Conservation (phyloP, 2,797 vertebrate species). For the Danio aesculapii region DNA sequence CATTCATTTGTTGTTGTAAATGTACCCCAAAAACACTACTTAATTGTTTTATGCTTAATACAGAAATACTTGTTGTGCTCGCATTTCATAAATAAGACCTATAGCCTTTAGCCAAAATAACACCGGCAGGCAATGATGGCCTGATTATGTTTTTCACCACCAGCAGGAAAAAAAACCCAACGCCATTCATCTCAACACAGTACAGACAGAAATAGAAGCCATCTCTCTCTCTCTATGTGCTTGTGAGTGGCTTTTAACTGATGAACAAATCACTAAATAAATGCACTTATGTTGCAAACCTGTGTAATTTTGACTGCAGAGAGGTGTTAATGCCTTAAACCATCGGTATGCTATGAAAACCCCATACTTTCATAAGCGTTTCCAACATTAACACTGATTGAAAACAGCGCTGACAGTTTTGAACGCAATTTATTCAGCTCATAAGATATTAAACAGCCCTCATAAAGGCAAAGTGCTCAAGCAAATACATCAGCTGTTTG, state of each 20-base stretch:
- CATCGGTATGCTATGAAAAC: neutral
- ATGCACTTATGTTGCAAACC: neutral
- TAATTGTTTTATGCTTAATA: neutral
- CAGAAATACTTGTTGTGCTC: neutral
- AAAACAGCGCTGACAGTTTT: constrained; percentile 7
- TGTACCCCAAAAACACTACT: neutral
- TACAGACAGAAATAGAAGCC: constrained; percentile 34
- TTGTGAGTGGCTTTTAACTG: constrained; percentile 22
- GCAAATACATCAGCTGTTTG: constrained; percentile 35
- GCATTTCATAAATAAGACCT: neutral
- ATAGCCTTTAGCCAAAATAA: constrained; percentile 1
- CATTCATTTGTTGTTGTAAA: neutral
- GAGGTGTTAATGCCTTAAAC: neutral
- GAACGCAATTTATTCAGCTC: constrained; percentile 22
- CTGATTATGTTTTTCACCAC: constrained; percentile 6
- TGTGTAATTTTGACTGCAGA: neutral
- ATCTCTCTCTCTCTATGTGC: neutral
- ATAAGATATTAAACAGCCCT: constrained; percentile 35
- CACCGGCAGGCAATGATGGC: neutral
- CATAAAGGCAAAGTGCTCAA: constrained; percentile 9
- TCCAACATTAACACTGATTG: neutral
- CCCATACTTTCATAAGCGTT: neutral
- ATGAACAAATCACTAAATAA: constrained; percentile 1
- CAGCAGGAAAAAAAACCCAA: neutral
- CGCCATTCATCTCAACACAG: constrained; percentile 10